Conservation (phyloP, 2,113 vertebrate species). For the Tylochromis polylepis region DNA sequence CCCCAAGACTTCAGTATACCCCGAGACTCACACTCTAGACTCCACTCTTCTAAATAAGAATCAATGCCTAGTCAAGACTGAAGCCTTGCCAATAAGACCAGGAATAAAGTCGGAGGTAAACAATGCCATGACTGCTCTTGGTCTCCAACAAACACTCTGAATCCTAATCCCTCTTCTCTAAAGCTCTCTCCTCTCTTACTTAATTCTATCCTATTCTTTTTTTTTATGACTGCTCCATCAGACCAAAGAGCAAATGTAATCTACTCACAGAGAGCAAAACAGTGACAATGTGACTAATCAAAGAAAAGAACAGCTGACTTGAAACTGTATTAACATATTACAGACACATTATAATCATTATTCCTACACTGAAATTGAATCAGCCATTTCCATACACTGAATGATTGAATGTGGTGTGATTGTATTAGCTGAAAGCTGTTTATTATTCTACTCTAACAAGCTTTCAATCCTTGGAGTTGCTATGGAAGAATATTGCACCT, state of each 20-base stretch:
- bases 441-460: not conserved
- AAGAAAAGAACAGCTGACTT: conserved; percentile 16
- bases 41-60: conserved; percentile 37
- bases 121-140: conserved; percentile 21
- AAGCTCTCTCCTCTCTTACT: conserved; percentile 15
- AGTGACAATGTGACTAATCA: conserved; percentile 23
- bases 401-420: not conserved
- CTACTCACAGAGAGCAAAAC: not conserved
- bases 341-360: conserved; percentile 2
- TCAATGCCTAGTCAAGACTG: conserved; percentile 47
- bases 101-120: conserved; percentile 51
- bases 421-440: not conserved
- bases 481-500: not conserved
- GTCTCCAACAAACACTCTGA: conserved; percentile 36
- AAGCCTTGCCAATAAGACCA: conserved; percentile 32
- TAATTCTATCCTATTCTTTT: conserved; percentile 5
- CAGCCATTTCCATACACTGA: not conserved
- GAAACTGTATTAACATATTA: conserved; percentile 9
- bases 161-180: conserved; percentile 33
- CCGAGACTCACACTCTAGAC: not conserved
- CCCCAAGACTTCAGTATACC: not conserved
- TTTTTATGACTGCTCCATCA: conserved; percentile 33
- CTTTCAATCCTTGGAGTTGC: not conserved
- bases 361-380: not conserved
- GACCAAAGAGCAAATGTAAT: conserved; percentile 44